Evolutionary conservation across 2,113 vertebrate species (phyloP).

Genomic region (Labrus mixtus): DNA sequence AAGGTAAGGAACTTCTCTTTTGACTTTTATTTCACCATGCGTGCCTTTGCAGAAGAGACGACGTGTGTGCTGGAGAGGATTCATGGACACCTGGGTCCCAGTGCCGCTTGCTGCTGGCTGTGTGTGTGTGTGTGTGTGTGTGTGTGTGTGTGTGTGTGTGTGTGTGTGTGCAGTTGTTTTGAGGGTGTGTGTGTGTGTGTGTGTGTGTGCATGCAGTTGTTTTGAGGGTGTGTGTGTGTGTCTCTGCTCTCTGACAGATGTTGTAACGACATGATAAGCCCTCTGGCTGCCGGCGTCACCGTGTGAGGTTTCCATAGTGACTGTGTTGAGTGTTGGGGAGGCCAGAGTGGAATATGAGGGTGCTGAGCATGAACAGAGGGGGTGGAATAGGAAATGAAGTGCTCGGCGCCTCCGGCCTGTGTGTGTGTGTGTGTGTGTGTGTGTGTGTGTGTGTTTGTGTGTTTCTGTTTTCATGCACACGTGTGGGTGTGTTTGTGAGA

Average conservation of each 20-base stretch:
- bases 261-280: conserved; percentile 64
- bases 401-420: conserved; percentile 57
- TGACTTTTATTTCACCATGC: not conserved
- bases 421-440: conserved; percentile 35
- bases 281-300: conserved; percentile 52
- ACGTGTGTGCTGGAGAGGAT: not conserved
- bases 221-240: conserved; percentile 11
- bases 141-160: too few species aligned
- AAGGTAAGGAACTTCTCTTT: conserved; percentile 64
- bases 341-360: conserved; percentile 67
- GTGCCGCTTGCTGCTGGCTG: conserved; percentile 6
- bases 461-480: conserved; percentile 16
- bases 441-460: conserved; percentile 28
- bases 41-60: not conserved
- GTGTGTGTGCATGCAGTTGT: conserved; percentile 13
- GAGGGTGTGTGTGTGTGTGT: conserved; percentile 29
- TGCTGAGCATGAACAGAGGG: conserved; percentile 61
- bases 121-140: conserved; percentile 26
- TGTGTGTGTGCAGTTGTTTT: conserved; percentile 7
- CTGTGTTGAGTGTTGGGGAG: conserved; percentile 70
- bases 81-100: conserved; percentile 32
- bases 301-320: conserved; percentile 78
- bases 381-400: conserved; percentile 78
- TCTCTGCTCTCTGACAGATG: conserved; percentile 61
- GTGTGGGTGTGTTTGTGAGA: conserved; percentile 38